Evolutionary conservation across 2,888 invertebrate species (phyloP).

Genomic region (Baccha elongata): DNA sequence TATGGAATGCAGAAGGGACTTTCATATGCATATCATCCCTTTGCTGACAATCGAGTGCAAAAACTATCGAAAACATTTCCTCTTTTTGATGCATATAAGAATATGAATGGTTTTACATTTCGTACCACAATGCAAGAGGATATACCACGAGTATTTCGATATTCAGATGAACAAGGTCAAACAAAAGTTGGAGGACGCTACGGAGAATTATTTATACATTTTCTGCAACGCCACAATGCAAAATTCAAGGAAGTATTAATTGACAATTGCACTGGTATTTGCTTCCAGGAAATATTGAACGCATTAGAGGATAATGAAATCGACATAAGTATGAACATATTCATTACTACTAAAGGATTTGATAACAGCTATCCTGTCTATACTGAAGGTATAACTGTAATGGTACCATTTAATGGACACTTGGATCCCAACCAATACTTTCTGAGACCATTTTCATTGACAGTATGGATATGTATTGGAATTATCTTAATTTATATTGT

Average conservation of each 20-base stretch:
- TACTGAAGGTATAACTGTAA: not conserved
- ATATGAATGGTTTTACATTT: constrained; percentile 37
- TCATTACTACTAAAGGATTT: not conserved
- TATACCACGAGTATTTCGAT: constrained; percentile 28
- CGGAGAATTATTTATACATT: constrained; percentile 22
- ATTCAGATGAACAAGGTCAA: not conserved
- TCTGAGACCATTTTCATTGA: constrained; percentile 25
- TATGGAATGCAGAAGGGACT: constrained; percentile 13
- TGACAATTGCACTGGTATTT: not conserved
- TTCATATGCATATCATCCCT: constrained; percentile 14
- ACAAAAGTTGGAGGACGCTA: constrained; percentile 12
- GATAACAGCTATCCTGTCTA: constrained; percentile 26
- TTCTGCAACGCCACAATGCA: constrained; percentile 41
- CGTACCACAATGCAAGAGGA: constrained; percentile 20
- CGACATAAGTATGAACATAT: constrained; percentile 45
- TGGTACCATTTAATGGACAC: constrained; percentile 34
- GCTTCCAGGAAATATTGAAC: not conserved
- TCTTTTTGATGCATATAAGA: constrained; percentile 16
- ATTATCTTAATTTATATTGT: constrained; percentile 24
- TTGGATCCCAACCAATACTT: constrained; percentile 40
- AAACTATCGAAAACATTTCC: not conserved
- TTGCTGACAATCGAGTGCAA: constrained; percentile 21
- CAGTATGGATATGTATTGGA: constrained; percentile 37
- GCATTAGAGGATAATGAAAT: constrained; percentile 1
- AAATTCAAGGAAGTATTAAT: constrained; percentile 17